Conservation (phyloP, 2,888 invertebrate species). For the Parnassius smintheus region DNA sequence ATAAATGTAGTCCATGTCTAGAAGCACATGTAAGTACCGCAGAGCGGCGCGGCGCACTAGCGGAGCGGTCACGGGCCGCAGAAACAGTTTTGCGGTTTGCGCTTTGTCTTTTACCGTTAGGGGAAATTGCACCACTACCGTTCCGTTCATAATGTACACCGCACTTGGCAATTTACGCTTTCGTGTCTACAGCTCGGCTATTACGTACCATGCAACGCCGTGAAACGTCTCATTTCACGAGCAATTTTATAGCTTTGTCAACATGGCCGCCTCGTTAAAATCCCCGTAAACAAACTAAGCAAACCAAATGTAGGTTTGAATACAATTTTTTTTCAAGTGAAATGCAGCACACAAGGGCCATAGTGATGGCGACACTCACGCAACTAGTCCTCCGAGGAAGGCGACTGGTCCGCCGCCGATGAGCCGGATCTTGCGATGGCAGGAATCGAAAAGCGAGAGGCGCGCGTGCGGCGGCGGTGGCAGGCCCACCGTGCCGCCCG, state of each 20-base stretch:
- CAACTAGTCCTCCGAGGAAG: conserved; percentile 85
- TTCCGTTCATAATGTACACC: background rate
- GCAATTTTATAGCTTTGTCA: background rate
- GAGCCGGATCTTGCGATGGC: conserved; percentile 86
- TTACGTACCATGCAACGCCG: background rate
- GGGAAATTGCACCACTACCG: conserved; percentile 22
- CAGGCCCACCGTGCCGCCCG: conserved; percentile 65
- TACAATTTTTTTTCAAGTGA: background rate
- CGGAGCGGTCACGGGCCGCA: conserved; percentile 1
- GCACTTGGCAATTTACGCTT: background rate
- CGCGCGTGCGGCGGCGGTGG: conserved; percentile 78
- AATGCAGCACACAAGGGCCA: background rate
- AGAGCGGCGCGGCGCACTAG: background rate
- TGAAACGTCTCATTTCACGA: background rate
- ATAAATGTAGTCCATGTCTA: no score
- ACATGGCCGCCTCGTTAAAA: background rate
- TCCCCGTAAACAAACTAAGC: background rate
- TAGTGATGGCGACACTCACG: conserved; percentile 75
- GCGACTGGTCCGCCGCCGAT: conserved; percentile 85
- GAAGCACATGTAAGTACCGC: background rate
- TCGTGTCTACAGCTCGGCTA: background rate
- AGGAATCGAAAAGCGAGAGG: conserved; percentile 85
- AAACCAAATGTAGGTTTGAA: background rate
- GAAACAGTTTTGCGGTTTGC: conserved; percentile 5
- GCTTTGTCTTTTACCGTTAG: conserved; percentile 29